Evolutionary conservation across 1,140 invertebrate genomes (phyloP), one percentile per base, ranked within the genome.

Genomic region (Drosophila pectinifera): DNA sequence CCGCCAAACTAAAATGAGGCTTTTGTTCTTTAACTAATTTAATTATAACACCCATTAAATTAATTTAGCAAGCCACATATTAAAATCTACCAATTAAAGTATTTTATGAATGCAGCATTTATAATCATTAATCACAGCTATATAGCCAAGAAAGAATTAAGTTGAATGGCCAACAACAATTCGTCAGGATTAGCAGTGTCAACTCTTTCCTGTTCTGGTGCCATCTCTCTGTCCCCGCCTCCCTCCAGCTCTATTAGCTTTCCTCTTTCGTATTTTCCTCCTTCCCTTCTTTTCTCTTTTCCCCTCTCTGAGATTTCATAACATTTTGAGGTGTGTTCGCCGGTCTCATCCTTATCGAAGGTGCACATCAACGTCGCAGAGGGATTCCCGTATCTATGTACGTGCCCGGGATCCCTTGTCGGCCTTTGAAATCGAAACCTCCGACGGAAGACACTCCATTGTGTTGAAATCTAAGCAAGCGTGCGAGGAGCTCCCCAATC

Each of bases 341-440:
- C 78, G 46, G 61, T 46, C 55, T 74, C 65, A 82, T 88, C 79
- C 82, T 86, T 86, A 86, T 86, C 82, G 67, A 76, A 86, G 83
- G 82, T 83, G 83, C 82, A 79, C 82, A 86, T 86, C 82, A 88
- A 73, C 82, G 83, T 82, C 82, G 76, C 82, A 76, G 54, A 75
- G 57, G 64, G 39, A 49, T 62, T 70, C 41, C 73, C 63, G 41
- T 72, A 39, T 45, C n/a, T 39, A 39, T 39, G 49, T 53, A 81
- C 81, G 82, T 85, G 81, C 68, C 63, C 59, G 57, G 61, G 58
- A 16, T 75, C 57, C 56, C 67, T 63, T 16, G 31, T 24, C 16
- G 14, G 75, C 49, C 83, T 86, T 86, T 88, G 82, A 86, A 86
- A 86, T 86, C 83, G 82, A 86, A 86, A 86, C 82, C 80, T 24